Evolutionary conservation across 2,888 invertebrate species (phyloP).

Genomic region (Panopea generosa): DNA sequence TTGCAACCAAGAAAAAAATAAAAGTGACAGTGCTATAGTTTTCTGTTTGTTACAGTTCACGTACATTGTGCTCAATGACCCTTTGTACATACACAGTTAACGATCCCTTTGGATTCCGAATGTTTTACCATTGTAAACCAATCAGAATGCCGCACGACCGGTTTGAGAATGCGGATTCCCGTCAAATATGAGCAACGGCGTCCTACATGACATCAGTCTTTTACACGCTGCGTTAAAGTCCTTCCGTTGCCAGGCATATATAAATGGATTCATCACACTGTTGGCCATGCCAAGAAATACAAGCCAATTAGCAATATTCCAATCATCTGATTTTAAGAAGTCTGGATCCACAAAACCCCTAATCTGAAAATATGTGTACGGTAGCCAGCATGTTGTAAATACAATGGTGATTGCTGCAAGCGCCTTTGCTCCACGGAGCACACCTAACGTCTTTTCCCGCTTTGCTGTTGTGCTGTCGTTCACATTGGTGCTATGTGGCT

Average conservation of each 20-base stretch:
- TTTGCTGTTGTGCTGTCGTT: background rate
- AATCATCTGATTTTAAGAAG: conserved; percentile 28
- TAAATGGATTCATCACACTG: conserved; percentile 61
- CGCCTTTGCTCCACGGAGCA: conserved; percentile 52
- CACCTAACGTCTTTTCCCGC: conserved; percentile 14
- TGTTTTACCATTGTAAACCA: too few relatives aligned
- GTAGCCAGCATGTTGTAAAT: conserved; percentile 61
- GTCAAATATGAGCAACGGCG: background rate
- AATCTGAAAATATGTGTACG: conserved; percentile 58
- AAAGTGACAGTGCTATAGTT: too few relatives aligned
- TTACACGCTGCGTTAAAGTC: conserved; percentile 59
- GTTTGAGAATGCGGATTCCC: background rate
- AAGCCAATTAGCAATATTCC: conserved; percentile 51
- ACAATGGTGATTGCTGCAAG: conserved; percentile 50
- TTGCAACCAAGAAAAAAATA: too few relatives aligned
- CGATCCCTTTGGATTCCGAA: too few relatives aligned
- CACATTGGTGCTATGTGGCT: background rate
- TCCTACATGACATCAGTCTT: conserved; percentile 10
- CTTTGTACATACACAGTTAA: too few relatives aligned
- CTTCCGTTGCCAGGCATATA: conserved; percentile 64
- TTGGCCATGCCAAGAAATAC: conserved; percentile 64
- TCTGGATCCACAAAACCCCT: conserved; percentile 28
- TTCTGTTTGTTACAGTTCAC: too few relatives aligned
- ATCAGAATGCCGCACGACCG: too few relatives aligned
- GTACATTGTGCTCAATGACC: too few relatives aligned